Base-by-base conservation (phyloP, 2,113 vertebrate species). In the Orycteropus afer region DNA sequence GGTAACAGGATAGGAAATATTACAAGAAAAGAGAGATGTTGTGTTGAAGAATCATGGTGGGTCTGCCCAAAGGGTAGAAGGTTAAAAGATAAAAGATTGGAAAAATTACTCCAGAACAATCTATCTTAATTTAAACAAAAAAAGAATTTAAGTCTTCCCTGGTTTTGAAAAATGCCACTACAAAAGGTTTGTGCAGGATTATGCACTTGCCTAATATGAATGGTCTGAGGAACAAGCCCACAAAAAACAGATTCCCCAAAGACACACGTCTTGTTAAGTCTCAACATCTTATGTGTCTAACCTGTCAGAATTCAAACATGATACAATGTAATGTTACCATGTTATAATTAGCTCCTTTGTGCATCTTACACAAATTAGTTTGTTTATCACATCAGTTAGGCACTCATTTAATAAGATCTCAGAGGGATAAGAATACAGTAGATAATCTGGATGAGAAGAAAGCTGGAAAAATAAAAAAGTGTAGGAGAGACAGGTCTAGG, bases 351-450 rank as follows among this genome's bases (percentile, higher is more conserved):
- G 65, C 42, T 90, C n/a, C 81, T 83, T 49, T 80, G 49, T 76
- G 29, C 32, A 76, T 37, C 49, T 92, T 49, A 92, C 61, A 61
- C 20, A 73, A 71, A 55, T 53, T 92, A 65, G 53, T 45, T 85
- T 63, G 53, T 45, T 85, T 63, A 40, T 78, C 63, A 90, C 4
- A 49, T 92, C 32, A 67, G 47, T n/a, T 79, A 82, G 55, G 22
- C 49, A 61, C 9, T 93, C 47, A 77, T 12, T 51, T 78, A 89
- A 86, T 90, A 93, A 89, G 61, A 40, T 69, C 91, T 92, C 61
- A 42, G 7, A 89, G 42, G 63, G 49, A 79, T 2, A 27, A 32
- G n/a, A 96, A n/a, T 12, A 2, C 20, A 45, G 18, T 1, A 59
- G 37, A 47, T 53, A 74, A 86, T 59, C n/a, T 90, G 63, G 40